phyloP scores from a whole-genome alignment of 2,888 invertebrate species.

The Taphrorychus bicolor region DNA sequence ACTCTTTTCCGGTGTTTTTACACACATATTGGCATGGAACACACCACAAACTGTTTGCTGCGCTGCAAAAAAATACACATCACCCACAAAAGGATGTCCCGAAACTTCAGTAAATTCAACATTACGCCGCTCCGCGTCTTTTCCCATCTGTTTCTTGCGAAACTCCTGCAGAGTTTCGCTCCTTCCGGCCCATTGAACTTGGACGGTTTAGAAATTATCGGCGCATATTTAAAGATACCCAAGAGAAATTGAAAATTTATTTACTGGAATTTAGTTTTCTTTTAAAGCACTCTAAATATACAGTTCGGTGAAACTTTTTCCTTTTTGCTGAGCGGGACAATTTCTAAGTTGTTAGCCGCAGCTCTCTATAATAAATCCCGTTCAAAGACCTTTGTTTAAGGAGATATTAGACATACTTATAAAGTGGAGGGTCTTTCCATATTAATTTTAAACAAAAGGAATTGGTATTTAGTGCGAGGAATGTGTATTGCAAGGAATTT shows the following conservation, averaged over 20 bases:
- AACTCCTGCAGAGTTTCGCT: slow-evolving; percentile 19
- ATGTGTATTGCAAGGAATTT: neutral
- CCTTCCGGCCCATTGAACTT: slow-evolving; percentile 34
- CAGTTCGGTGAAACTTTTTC: neutral
- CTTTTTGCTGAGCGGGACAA: neutral
- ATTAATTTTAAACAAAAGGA: neutral
- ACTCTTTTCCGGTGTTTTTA: neutral
- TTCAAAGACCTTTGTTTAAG: no score
- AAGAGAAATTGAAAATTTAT: slow-evolving; percentile 36
- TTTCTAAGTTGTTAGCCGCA: neutral
- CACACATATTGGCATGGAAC: neutral
- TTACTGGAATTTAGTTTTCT: slow-evolving; percentile 37
- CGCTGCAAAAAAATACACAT: neutral
- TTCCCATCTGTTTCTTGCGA: slow-evolving; percentile 6
- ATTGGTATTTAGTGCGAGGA: neutral
- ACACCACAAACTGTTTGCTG: neutral
- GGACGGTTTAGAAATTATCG: slow-evolving; percentile 39
- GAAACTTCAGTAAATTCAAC: slow-evolving; percentile 2
- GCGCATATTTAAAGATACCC: slow-evolving; percentile 37
- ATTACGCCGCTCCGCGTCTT: neutral
- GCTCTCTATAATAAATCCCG: neutral
- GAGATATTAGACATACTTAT: no score
- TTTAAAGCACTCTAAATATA: slow-evolving; percentile 9
- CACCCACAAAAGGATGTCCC: neutral
- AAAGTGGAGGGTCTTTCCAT: neutral